A percentile compares a stretch with the other conserved stretches of the same genome.
phyloP scores from a whole-genome alignment of 1,140 invertebrate species.

The Drosophila subpulchrella region DNA sequence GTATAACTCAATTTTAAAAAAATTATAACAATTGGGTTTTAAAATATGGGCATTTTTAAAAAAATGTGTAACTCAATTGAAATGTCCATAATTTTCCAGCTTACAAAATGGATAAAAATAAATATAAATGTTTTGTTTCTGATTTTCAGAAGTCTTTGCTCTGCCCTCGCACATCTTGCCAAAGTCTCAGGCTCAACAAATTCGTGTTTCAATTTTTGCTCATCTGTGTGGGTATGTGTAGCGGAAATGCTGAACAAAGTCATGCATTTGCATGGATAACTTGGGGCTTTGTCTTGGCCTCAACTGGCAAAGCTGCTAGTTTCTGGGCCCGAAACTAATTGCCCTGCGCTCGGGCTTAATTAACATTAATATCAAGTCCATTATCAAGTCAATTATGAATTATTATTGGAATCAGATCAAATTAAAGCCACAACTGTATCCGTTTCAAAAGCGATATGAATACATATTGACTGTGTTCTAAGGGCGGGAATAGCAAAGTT shows the following conservation, averaged over 20 bases:
- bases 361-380: conserved; percentile 59
- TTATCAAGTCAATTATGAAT: conserved; percentile 62
- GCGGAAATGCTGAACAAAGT: conserved; percentile 65
- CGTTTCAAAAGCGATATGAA: conserved; percentile 7
- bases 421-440: conserved; percentile 21
- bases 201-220: conserved; percentile 37
- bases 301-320: conserved; percentile 20
- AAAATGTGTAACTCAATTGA: no score
- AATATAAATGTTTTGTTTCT: no score
- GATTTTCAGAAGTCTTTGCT: no score
- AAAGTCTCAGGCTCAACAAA: conserved; percentile 24
- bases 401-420: conserved; percentile 50
- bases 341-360: conserved; percentile 40
- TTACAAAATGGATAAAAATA: no score
- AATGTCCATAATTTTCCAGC: no score
- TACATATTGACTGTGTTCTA: conserved; percentile 4
- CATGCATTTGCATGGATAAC: conserved; percentile 39
- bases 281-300: conserved; percentile 21
- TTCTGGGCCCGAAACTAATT: conserved; percentile 28
- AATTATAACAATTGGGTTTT: no score
- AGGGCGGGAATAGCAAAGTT: conserved; percentile 9
- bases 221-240: conserved; percentile 15
- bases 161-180: neutral
- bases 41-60: no score
- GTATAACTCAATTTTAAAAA: no score